Conservation (phyloP, 1,140 invertebrate species). For the Lepidotrigona ventralis region DNA sequence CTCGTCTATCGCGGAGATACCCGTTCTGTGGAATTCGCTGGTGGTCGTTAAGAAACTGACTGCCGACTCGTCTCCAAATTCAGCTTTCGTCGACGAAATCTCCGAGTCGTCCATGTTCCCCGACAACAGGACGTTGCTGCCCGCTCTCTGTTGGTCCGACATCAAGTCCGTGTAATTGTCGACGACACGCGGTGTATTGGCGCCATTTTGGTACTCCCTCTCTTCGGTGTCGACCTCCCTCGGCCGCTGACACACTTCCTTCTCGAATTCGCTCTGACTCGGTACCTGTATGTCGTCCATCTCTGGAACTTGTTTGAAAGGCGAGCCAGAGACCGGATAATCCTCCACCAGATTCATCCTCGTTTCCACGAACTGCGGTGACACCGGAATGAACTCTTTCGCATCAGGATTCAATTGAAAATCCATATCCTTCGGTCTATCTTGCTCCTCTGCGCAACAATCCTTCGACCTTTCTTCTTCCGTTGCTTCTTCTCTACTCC, state of each 20-base stretch:
- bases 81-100: slow-evolving; percentile 79
- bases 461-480: neutral
- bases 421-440: slow-evolving; percentile 82
- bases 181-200: neutral
- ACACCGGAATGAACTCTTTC: slow-evolving; percentile 85
- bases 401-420: slow-evolving; percentile 88
- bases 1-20: slow-evolving; percentile 63
- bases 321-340: slow-evolving; percentile 83
- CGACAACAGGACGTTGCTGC: slow-evolving; percentile 51
- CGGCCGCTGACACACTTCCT: slow-evolving; percentile 82
- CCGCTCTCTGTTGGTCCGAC: slow-evolving; percentile 39
- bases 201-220: slow-evolving; percentile 68
- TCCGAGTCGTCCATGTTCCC: slow-evolving; percentile 78
- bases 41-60: slow-evolving; percentile 64
- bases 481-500: neutral
- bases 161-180: slow-evolving; percentile 17
- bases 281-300: slow-evolving; percentile 84
- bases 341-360: slow-evolving; percentile 76
- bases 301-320: slow-evolving; percentile 80
- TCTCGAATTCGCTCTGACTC: slow-evolving; percentile 83
- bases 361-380: slow-evolving; percentile 69
- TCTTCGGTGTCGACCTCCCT: slow-evolving; percentile 80
- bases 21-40: slow-evolving; percentile 67
- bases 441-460: slow-evolving; percentile 28
- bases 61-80: slow-evolving; percentile 79